Evolutionary conservation across 1,140 invertebrate species (phyloP).

Genomic region (Trissolcus basalis): DNA sequence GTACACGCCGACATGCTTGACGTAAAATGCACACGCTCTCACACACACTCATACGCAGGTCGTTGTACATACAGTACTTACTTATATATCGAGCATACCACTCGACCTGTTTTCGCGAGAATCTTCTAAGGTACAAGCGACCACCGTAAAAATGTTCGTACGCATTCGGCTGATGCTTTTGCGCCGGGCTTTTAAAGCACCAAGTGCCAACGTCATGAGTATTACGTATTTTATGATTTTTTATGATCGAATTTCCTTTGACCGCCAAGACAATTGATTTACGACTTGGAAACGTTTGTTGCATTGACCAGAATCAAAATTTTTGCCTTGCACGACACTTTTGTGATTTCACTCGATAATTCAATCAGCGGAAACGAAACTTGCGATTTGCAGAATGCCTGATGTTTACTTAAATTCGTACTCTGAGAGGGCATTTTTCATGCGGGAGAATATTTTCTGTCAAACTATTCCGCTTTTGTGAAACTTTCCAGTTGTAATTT

Average conservation of each 20-base stretch:
- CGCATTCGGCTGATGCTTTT: slow-evolving; percentile 34
- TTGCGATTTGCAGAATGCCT: too few species aligned
- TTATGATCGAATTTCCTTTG: slow-evolving; percentile 9
- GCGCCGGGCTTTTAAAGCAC: slow-evolving; percentile 42
- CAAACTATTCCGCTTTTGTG: too few species aligned
- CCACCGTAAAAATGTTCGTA: slow-evolving; percentile 44
- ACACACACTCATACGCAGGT: slow-evolving; percentile 36
- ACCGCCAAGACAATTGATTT: slow-evolving; percentile 23
- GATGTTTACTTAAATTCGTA: too few species aligned
- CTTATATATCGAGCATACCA: slow-evolving; percentile 48
- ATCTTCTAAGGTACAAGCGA: slow-evolving; percentile 51
- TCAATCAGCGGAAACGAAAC: too few species aligned
- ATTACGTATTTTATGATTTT: slow-evolving; percentile 34
- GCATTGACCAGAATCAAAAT: too few species aligned
- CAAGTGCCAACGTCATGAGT: slow-evolving; percentile 48
- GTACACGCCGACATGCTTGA: slow-evolving; percentile 20
- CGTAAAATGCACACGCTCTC: slow-evolving; percentile 25
- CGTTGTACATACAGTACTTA: slow-evolving; percentile 40
- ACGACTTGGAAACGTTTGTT: too few species aligned
- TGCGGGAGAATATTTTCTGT: too few species aligned
- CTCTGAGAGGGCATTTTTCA: too few species aligned
- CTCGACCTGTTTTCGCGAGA: slow-evolving; percentile 50
- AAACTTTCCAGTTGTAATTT: too few species aligned
- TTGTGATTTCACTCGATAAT: too few species aligned
- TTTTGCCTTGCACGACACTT: too few species aligned